These are phyloP conservation scores for Carassius auratus DNA, from an alignment of 2,113 vertebrate genomes.

Conservation along the genomic window DNA sequence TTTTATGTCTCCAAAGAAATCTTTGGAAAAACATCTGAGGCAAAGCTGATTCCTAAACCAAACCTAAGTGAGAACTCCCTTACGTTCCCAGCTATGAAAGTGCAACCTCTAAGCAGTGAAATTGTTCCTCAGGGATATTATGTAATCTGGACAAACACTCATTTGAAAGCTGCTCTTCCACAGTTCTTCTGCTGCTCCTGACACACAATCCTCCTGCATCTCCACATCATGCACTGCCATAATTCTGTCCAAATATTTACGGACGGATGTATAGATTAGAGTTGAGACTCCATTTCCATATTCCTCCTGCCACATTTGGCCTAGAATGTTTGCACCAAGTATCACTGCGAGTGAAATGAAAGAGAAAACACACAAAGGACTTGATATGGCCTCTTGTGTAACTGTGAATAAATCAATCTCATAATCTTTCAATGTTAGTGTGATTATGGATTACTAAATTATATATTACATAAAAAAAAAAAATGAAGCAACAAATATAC, in stretches of 20 bases:
- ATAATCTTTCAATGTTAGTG: background rate
- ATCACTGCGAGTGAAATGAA: background rate
- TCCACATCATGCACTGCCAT: background rate
- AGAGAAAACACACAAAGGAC: background rate
- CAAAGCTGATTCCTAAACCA: background rate
- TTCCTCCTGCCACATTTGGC: constrained; percentile 1
- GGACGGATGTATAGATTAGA: background rate
- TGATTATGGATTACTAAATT: background rate
- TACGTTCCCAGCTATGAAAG: background rate
- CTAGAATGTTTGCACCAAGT: constrained; percentile 21
- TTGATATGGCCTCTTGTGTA: constrained; percentile 20
- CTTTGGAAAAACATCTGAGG: background rate
- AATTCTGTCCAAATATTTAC: constrained; percentile 20
- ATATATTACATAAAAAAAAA: background rate
- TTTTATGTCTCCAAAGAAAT: background rate
- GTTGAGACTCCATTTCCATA: background rate
- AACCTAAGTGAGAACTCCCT: background rate
- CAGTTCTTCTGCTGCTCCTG: background rate
- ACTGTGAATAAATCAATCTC: constrained; percentile 41
- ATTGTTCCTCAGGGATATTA: background rate
- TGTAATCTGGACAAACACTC: constrained; percentile 17
- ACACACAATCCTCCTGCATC: background rate
- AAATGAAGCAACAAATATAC: background rate
- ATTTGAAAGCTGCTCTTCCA: background rate
- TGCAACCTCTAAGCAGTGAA: background rate